phyloP scores from a whole-genome alignment of 2,113 vertebrate genomes.

The Gorsachius goisagi region DNA sequence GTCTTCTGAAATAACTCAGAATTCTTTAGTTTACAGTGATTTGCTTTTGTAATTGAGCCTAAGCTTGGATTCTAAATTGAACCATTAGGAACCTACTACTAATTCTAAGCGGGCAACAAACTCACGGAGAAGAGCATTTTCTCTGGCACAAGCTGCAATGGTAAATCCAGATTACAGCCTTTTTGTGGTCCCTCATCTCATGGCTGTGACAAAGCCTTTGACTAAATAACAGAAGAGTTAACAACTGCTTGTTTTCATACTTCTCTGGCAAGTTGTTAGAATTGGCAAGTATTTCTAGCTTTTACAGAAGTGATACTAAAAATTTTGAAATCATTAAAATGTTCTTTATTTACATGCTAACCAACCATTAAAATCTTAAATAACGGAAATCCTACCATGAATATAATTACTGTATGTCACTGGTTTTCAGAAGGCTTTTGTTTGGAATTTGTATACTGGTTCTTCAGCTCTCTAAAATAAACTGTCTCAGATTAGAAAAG shows the following conservation, averaged over 20 bases:
- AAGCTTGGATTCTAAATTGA: background rate
- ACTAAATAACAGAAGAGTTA: background rate
- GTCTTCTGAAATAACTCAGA: background rate
- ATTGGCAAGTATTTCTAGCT: background rate
- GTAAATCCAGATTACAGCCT: background rate
- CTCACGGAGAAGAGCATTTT: background rate
- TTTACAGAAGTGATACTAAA: background rate
- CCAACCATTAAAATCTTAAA: background rate
- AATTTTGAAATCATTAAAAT: background rate
- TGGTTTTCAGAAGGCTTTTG: background rate
- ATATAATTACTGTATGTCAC: background rate
- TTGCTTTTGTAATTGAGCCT: background rate
- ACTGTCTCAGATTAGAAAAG: background rate
- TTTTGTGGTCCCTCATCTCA: background rate
- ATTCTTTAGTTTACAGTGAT: background rate
- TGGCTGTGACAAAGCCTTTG: background rate
- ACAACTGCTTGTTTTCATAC: background rate
- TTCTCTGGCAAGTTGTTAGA: background rate
- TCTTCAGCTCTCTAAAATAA: background rate
- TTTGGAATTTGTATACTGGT: background rate
- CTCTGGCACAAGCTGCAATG: background rate
- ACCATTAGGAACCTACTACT: background rate
- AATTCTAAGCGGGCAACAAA: background rate
- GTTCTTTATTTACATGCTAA: background rate
- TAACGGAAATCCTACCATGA: background rate